Base-by-base conservation (phyloP, 2,888 invertebrate species). In the Epinotia brunnichana region DNA sequence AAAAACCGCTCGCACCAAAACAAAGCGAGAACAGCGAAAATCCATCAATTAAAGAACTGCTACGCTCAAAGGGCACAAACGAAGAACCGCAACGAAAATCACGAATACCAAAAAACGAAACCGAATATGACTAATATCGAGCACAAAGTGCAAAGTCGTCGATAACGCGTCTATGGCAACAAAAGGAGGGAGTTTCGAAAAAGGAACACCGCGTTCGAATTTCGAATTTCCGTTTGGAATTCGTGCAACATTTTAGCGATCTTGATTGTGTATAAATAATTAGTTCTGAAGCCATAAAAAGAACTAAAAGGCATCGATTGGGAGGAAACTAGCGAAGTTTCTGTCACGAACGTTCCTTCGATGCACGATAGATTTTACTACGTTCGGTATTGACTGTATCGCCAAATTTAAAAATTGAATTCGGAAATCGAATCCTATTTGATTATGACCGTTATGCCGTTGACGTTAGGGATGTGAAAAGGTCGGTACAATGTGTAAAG, bases 11-110 rank as follows among this genome's bases (percentile, higher is more conserved):
- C 84, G 76, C 70, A 74, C 74, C 73, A 77, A 78, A 81, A 85
- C 83, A 87, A 85, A 85, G 85, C 83, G 79, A 80, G 84, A 87
- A 88, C 85, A 81, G 85, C 82, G 56, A 85, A 85, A 87, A 88
- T 85, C 85, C 90, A 90, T 91, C 92, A 92, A 93, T 92, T 92
- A 91, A 90, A 92, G 91, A 88, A 89, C 87, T 87, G 87, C 85
- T 87, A 90, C 91, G 91, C 86, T 88, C 91, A 91, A 92, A 92
- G 90, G 84, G 90, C 85, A 86, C 84, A 83, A 87, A 87, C 87
- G 87, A 87, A 87, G 87, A 87, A 91, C 90, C 89, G 85, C 90
- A 90, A 89, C 90, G 89, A 88, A 91, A 91, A 89, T 85, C 84
- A 66, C 86, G 86, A 90, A 86, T 86, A 83, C 80, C 79, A 78